Conservation (phyloP, 2,797 vertebrate species). For the Lepilemur septentrionalis region DNA sequence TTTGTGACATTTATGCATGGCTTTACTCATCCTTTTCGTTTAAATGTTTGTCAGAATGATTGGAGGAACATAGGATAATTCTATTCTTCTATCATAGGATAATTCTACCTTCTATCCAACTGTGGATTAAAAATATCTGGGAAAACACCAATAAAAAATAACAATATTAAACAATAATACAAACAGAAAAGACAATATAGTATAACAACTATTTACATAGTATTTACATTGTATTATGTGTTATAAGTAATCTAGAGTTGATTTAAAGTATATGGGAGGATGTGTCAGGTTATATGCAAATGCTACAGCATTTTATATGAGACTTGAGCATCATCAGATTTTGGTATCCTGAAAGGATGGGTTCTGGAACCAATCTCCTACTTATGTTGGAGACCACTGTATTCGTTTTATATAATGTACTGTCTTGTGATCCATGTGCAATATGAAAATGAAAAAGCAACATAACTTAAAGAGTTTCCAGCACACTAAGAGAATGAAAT, state of each 20-base stretch:
- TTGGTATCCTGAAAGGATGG: too few species aligned
- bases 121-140: not conserved
- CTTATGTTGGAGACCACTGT: not conserved
- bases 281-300: too few species aligned
- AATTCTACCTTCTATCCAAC: too few species aligned
- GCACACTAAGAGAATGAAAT: not conserved
- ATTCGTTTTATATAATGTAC: not conserved
- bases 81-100: too few species aligned
- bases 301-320: too few species aligned
- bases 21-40: not conserved
- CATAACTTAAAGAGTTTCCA: not conserved
- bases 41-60: not conserved
- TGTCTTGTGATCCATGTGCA: not conserved
- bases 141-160: too few species aligned
- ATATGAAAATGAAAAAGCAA: slow-evolving; percentile 24
- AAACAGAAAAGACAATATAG: not conserved
- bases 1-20: not conserved
- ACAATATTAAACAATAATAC: too few species aligned
- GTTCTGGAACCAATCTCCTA: not conserved
- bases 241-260: not conserved
- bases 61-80: not conserved
- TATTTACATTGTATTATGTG: not conserved
- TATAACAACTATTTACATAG: not conserved
- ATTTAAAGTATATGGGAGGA: not conserved
- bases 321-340: too few species aligned